These are phyloP conservation scores for Pollachius pollachius DNA, from an alignment of 2,113 vertebrate genomes.

Conservation along the genomic window DNA sequence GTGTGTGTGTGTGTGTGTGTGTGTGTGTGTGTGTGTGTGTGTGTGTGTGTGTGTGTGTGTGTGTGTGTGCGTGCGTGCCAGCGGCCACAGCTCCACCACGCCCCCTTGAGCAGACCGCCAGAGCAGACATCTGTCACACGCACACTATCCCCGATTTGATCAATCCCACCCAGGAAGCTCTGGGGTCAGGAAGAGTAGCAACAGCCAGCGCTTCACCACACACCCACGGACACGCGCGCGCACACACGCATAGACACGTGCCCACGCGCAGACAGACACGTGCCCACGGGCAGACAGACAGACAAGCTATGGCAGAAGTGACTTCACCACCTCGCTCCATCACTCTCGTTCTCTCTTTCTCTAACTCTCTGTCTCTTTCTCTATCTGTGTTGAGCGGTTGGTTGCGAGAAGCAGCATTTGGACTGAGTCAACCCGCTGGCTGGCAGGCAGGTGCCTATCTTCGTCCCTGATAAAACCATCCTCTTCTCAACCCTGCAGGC, in stretches of 20 bases:
- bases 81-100: constrained; percentile 40
- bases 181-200: constrained; percentile 64
- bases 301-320: neutral
- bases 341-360: too few relatives aligned
- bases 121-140: constrained; percentile 67
- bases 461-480: too few relatives aligned
- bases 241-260: neutral
- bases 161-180: constrained; percentile 50
- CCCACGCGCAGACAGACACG: neutral
- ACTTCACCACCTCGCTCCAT: too few relatives aligned
- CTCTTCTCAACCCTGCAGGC: too few relatives aligned
- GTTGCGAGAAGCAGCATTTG: too few relatives aligned
- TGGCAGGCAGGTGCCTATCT: too few relatives aligned
- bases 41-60: neutral
- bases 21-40: too few relatives aligned
- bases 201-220: constrained; percentile 25
- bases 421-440: too few relatives aligned
- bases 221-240: neutral
- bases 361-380: too few relatives aligned
- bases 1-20: too few relatives aligned
- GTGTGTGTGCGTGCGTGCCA: constrained; percentile 51
- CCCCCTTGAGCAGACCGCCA: constrained; percentile 62
- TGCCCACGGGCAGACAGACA: neutral
- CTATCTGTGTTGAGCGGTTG: too few relatives aligned
- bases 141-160: constrained; percentile 64